phyloP scores from a whole-genome alignment of 2,797 vertebrate genomes.

The Choloepus didactylus region DNA sequence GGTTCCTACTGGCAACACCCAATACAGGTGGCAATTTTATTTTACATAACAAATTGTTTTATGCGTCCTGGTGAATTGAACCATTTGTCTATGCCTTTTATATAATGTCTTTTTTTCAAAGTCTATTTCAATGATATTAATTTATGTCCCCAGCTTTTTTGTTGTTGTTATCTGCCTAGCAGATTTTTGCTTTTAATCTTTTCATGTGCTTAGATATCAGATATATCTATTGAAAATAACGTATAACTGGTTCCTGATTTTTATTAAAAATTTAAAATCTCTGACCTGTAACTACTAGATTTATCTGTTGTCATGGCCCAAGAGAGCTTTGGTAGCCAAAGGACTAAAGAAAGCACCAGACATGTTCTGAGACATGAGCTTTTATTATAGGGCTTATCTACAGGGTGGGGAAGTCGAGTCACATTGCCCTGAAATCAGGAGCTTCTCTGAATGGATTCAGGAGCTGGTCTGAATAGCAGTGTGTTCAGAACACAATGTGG shows the following conservation, averaged over 20 bases:
- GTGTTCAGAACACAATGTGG: too few relatives aligned
- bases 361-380: too few relatives aligned
- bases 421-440: too few relatives aligned
- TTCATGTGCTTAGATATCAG: not conserved
- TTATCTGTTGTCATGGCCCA: not conserved
- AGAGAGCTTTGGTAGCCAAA: too few relatives aligned
- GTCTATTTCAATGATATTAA: not conserved
- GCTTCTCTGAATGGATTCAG: too few relatives aligned
- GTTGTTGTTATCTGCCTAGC: not conserved
- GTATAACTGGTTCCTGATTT: not conserved
- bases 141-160: not conserved
- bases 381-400: too few relatives aligned
- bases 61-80: not conserved
- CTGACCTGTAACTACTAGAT: not conserved
- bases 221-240: not conserved
- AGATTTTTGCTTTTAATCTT: not conserved
- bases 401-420: too few relatives aligned
- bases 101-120: not conserved
- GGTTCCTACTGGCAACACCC: too few relatives aligned
- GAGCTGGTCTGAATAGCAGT: too few relatives aligned
- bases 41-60: not conserved
- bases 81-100: not conserved
- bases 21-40: too few relatives aligned
- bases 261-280: not conserved
- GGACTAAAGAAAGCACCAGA: too few relatives aligned